phyloP scores from a whole-genome alignment of 1,140 invertebrate species.

The Hyles vespertilio region DNA sequence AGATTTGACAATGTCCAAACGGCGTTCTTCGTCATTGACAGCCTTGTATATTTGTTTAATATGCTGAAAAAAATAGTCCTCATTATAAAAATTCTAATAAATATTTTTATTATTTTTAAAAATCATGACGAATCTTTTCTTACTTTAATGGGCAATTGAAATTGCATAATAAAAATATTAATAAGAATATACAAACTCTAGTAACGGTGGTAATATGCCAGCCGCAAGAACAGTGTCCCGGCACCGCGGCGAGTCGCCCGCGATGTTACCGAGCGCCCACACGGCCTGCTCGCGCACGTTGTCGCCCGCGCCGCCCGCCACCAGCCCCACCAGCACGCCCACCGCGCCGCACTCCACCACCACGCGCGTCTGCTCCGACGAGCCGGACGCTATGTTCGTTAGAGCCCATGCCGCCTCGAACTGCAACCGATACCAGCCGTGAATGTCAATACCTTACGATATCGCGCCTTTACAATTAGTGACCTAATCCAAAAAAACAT shows the following conservation, averaged over 20 bases:
- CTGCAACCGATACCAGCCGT: constrained; percentile 63
- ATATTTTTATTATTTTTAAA: too few relatives aligned
- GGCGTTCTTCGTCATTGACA: constrained; percentile 97
- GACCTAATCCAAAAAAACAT: too few relatives aligned
- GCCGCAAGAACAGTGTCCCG: constrained; percentile 92
- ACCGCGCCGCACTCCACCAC: constrained; percentile 97
- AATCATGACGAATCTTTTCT: too few relatives aligned
- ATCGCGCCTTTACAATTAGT: too few relatives aligned
- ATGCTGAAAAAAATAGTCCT: constrained; percentile 78
- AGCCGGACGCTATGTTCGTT: constrained; percentile 98
- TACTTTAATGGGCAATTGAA: neutral
- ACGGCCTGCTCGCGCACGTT: constrained; percentile 98
- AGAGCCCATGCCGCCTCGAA: constrained; percentile 99
- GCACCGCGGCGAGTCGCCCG: constrained; percentile 95
- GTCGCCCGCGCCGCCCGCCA: constrained; percentile 89
- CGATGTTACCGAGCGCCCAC: constrained; percentile 98
- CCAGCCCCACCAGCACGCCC: constrained; percentile 91
- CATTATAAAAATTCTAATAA: constrained; percentile 5
- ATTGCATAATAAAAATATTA: too few relatives aligned
- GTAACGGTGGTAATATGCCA: constrained; percentile 90
- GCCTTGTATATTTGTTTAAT: constrained; percentile 85
- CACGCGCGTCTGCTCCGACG: constrained; percentile 92
- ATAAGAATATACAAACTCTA: constrained; percentile 79
- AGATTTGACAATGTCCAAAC: constrained; percentile 98
- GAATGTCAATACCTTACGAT: too few relatives aligned